A percentile compares a stretch with the other conserved stretches of the same genome.
Conservation (phyloP, 2,888 invertebrate genomes). For the Diplolepis rosae region DNA sequence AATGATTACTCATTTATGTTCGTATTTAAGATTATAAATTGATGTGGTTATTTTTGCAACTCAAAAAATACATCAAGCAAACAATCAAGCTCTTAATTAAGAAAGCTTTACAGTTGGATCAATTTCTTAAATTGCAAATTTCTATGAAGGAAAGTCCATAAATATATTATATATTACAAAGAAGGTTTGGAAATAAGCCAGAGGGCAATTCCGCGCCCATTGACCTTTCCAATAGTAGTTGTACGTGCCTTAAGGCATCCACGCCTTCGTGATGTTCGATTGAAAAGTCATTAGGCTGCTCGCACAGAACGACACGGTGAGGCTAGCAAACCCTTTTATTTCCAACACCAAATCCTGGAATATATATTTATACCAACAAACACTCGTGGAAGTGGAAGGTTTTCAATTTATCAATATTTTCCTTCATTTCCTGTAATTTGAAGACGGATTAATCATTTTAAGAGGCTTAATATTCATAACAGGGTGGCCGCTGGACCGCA, state of each 20-base stretch:
- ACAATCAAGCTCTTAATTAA: not conserved
- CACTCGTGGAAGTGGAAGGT: not conserved
- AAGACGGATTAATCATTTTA: not conserved
- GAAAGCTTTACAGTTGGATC: too few relatives aligned
- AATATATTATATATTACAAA: not conserved
- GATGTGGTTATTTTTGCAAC: not conserved
- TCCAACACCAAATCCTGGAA: slow-evolving; percentile 6
- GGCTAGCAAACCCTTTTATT: slow-evolving; percentile 3
- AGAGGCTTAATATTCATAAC: not conserved
- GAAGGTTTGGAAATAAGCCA: not conserved
- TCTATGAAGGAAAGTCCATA: not conserved
- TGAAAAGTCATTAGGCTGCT: slow-evolving; percentile 15
- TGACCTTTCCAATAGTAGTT: slow-evolving; percentile 16
- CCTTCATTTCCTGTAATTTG: not conserved
- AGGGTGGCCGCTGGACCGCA: too few relatives aligned
- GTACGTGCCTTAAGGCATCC: slow-evolving; percentile 10
- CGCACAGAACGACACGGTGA: not conserved
- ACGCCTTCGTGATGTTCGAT: slow-evolving; percentile 7
- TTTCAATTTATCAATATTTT: not conserved
- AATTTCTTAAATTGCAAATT: not conserved
- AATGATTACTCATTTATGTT: too few relatives aligned
- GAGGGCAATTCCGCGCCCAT: slow-evolving; percentile 15
- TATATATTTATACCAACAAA: not conserved
- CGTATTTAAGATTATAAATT: not conserved
- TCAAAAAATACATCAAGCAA: not conserved